These are phyloP conservation scores for Lipophrys pholis DNA, from an alignment of 2,113 vertebrate species.

Conservation along the genomic window DNA sequence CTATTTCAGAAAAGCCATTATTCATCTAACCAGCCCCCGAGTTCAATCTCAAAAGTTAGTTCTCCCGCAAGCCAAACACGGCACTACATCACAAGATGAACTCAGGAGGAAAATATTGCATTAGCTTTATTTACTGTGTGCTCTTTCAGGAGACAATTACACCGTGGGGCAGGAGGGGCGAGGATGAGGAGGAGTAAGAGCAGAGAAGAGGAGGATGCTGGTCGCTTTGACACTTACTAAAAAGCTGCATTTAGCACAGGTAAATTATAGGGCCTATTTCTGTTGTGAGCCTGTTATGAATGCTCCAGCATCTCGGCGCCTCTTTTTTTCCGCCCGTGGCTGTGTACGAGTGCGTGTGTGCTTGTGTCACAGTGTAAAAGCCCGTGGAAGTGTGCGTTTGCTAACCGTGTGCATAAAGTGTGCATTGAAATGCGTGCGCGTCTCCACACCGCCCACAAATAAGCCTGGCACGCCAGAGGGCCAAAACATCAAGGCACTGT, in stretches of 20 bases:
- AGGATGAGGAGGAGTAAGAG: constrained; percentile 48
- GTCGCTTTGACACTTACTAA: constrained; percentile 63
- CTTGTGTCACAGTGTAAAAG: constrained; percentile 28
- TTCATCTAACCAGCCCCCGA: constrained; percentile 63
- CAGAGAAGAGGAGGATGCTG: constrained; percentile 50
- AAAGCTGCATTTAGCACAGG: constrained; percentile 73
- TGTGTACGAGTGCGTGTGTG: constrained; percentile 33
- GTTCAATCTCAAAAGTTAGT: constrained; percentile 65
- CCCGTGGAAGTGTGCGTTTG: constrained; percentile 30
- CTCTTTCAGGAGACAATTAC: constrained; percentile 71
- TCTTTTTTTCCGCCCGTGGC: constrained; percentile 58
- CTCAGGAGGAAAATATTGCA: constrained; percentile 65
- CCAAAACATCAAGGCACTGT: constrained; percentile 74
- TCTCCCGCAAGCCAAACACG: constrained; percentile 51
- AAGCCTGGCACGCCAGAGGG: constrained; percentile 71
- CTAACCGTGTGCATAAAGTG: constrained; percentile 49
- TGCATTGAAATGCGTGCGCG: constrained; percentile 41
- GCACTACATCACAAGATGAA: constrained; percentile 64
- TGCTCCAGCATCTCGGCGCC: constrained; percentile 53
- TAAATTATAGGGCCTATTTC: constrained; percentile 69
- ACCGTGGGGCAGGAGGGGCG: constrained; percentile 61
- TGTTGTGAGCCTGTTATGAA: constrained; percentile 66
- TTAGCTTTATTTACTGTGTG: constrained; percentile 73
- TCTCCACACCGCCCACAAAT: constrained; percentile 74
- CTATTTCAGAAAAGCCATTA: constrained; percentile 68